Base-by-base conservation (phyloP, 1,140 invertebrate species). In the Nomia melanderi region DNA sequence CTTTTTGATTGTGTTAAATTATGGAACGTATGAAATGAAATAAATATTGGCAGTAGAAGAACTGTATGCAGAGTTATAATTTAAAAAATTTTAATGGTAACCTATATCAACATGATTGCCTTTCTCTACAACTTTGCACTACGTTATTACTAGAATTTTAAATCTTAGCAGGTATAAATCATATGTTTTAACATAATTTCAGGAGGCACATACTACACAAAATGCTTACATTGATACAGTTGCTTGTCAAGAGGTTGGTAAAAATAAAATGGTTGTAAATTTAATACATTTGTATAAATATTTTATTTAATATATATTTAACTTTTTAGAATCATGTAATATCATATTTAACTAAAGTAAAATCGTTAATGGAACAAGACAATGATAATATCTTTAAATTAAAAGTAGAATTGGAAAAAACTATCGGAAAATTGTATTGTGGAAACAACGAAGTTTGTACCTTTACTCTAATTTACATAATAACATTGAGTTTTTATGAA, bases 271-370 rank as follows among this genome's bases (percentile, higher is more conserved):
- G n/a, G 47, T n/a, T 50, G n/a, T n/a, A n/a, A n/a, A n/a, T 50
- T 6, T 50, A 9, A 1, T 20, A 44, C 1, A 12, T 23, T 7
- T 44, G 17, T 25, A 41, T 1, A 27, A 36, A 65, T 2, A 59
- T 23, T 66, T 36, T 47, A 8, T 69, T 65, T 59, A 47, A 39
- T 36, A 63, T 67, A 14, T 9, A 66, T 56, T 60, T 57, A 27
- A 41, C 29, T 71, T 86, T 87, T 72, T 47, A 89, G 87, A 78
- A 86, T 80, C 67, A 86, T 77, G 47, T 87, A 73, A 41, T 88
- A 64, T 47, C 31, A n/a, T 83, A 75, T 33, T 79, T 88, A 36
- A 76, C 62, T 54, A 86, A 79, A 63, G 80, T 82, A 60, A 85
- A 85, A 66, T 47, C 59, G 12, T 78, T 82, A 25, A 81, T 88